phyloP scores from a whole-genome alignment of 2,888 invertebrate species.

The Amphiduros pacificus region DNA sequence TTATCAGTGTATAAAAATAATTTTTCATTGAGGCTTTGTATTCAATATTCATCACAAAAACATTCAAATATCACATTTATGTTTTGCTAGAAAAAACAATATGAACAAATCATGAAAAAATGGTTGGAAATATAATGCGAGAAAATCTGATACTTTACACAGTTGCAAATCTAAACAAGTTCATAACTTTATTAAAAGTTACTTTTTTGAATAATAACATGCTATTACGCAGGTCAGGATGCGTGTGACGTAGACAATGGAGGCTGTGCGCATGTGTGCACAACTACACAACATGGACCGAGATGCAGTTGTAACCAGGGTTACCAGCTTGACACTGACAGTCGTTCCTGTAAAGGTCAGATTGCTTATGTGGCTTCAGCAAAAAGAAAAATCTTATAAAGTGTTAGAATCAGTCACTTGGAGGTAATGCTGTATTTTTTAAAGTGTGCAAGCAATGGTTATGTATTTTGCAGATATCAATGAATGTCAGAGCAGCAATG shows the following conservation, averaged over 20 bases:
- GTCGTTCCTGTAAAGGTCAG: constrained; percentile 15
- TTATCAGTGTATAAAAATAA: no score
- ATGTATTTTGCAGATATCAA: constrained; percentile 35
- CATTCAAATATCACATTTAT: no score
- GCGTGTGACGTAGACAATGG: constrained; percentile 8
- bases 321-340: constrained; percentile 15
- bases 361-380: no score
- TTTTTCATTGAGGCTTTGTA: no score
- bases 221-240: constrained; percentile 1
- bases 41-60: no score
- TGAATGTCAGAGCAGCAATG: constrained; percentile 42
- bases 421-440: no score
- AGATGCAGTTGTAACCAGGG: constrained; percentile 14
- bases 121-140: no score
- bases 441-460: no score
- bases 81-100: no score
- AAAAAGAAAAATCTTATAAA: no score
- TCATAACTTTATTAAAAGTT: not conserved
- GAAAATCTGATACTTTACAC: not conserved
- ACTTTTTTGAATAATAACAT: not conserved
- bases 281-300: constrained; percentile 1
- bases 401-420: no score
- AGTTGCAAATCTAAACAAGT: not conserved
- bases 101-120: no score
- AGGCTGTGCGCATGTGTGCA: constrained; percentile 21